Evolutionary conservation across 1,140 invertebrate genomes (phyloP).

Genomic region (Himalopsyche phryganea): DNA sequence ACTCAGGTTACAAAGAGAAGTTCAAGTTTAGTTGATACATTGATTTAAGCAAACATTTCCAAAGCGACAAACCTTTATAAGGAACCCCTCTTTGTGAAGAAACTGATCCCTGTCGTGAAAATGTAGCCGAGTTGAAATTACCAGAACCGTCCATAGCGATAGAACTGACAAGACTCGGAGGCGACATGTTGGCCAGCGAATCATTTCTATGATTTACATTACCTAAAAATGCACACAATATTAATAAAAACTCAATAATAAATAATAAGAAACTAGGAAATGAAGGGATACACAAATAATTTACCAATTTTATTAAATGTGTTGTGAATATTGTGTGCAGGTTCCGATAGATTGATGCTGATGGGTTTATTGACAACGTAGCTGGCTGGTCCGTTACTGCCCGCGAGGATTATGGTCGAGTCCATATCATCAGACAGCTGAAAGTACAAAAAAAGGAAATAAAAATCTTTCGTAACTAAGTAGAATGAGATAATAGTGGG

Average conservation of each 20-base stretch:
- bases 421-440: constrained; percentile 23
- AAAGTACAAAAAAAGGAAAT: constrained; percentile 12
- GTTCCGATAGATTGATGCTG: constrained; percentile 50
- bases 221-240: constrained; percentile 15
- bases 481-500: too few species aligned
- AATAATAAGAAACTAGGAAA: neutral
- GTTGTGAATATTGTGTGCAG: constrained; percentile 49
- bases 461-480: too few species aligned
- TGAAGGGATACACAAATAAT: too few species aligned
- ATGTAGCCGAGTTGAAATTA: constrained; percentile 46
- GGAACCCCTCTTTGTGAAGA: constrained; percentile 12
- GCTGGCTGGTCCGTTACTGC: constrained; percentile 9
- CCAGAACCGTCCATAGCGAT: constrained; percentile 50
- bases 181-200: constrained; percentile 49
- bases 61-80: constrained; percentile 13
- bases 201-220: constrained; percentile 40
- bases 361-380: constrained; percentile 42
- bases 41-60: too few species aligned
- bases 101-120: constrained; percentile 34
- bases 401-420: neutral
- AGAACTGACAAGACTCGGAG: constrained; percentile 49
- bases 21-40: too few species aligned
- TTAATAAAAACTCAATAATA: constrained; percentile 3
- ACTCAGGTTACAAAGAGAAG: too few species aligned
- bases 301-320: constrained; percentile 48